Base-by-base conservation (phyloP, 2,113 vertebrate species). In the Podarcis cretensis region DNA sequence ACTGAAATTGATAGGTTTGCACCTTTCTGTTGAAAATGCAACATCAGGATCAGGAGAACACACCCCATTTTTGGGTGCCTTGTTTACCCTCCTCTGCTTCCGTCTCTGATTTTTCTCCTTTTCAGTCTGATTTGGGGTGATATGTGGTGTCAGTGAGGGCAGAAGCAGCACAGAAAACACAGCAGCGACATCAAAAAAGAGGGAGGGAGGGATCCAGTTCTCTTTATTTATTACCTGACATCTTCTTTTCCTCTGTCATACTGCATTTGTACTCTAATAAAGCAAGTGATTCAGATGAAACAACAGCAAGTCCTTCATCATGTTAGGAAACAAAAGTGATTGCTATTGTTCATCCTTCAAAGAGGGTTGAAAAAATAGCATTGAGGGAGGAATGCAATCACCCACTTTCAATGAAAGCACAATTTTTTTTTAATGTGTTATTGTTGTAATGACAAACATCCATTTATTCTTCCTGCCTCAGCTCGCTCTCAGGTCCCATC, bases 401-500 rank as follows among this genome's bases (percentile, higher is more conserved):
- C n/a, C 32, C 63, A 0, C 2, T 74, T 86, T 54, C 40, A 86
- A 84, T 66, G 18, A 87, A 89, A 74, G 94, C 57, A 82, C 13
- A 76, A 84, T 91, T 54, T 89, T 78, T 95, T 95, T 71, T 71
- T 30, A 20, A 63, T 92, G 73, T 90, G 59, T 88, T 91, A 65
- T 68, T 90, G 73, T 79, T 77, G 25, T 23, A 78, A 79, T 73
- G 63, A 32, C 69, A 90, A 75, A 83, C 2, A 84, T 65, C 8
- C 30, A 23, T 43, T 84, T n/a, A 10, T 87, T 40, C 66, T 84
- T 85, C 43, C 2, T 86, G 27, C 89, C 13, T 79, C 76, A 54
- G 4, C 23, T 3, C 14, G 37, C 40, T 35, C 21, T 78, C 13
- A 78, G 59, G 73, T 66, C 37, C 25, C 21, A 18, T 57, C 8